phyloP scores from a whole-genome alignment of 2,113 vertebrate genomes.

The Neotoma lepida region DNA sequence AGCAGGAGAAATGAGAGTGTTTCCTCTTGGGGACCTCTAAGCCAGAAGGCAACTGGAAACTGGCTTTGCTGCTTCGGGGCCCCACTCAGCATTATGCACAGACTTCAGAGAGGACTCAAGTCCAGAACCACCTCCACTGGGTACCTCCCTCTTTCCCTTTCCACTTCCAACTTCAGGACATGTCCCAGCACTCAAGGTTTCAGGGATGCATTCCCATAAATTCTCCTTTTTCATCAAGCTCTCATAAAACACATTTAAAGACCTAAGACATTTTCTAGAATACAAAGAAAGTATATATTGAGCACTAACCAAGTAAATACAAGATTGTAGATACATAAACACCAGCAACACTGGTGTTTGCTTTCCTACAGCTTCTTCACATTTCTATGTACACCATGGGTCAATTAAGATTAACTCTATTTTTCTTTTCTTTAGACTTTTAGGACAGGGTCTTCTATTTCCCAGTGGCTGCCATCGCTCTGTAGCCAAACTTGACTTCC shows the following conservation, averaged over 20 bases:
- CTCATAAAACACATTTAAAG: conserved; percentile 35
- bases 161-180: not conserved
- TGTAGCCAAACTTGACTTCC: not conserved
- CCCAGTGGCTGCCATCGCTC: not conserved
- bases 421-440: not conserved
- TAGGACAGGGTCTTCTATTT: not conserved
- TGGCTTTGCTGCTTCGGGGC: not conserved
- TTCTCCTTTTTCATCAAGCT: conserved; percentile 1
- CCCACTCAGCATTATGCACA: not conserved
- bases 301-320: not conserved
- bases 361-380: not conserved
- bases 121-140: not conserved
- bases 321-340: not conserved
- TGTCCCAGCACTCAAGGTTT: not conserved
- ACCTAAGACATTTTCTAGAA: not conserved
- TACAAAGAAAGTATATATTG: not conserved
- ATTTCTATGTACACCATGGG: not conserved
- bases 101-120: not conserved
- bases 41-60: not conserved
- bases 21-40: not conserved
- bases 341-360: not conserved
- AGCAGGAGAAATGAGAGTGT: not conserved
- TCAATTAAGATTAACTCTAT: not conserved
- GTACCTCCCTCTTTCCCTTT: not conserved
- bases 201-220: not conserved